Percentiles rank a stretch among this genome's conserved stretches.
These are phyloP conservation scores for Melanerpes formicivorus DNA, from an alignment of 2,113 vertebrate genomes.

Conservation along the genomic window DNA sequence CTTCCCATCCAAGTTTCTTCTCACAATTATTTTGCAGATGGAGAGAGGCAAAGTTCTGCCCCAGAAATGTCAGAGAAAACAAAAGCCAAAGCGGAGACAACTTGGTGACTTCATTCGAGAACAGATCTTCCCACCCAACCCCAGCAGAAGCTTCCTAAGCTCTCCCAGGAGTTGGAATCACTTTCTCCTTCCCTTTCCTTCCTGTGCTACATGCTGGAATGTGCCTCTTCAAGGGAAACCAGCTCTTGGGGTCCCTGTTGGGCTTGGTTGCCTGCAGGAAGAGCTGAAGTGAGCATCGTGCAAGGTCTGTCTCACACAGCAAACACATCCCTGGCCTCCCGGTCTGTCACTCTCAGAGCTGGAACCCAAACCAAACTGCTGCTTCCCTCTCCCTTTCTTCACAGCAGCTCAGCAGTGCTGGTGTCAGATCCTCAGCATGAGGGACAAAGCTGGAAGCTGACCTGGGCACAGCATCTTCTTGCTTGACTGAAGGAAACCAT, in stretches of 20 bases:
- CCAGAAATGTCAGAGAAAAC: background rate
- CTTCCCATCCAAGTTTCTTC: background rate
- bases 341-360: background rate
- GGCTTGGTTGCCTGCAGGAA: background rate
- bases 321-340: background rate
- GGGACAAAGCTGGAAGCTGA: background rate
- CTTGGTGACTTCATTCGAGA: background rate
- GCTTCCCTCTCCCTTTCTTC: background rate
- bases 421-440: fast-evolving
- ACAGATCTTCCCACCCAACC: background rate
- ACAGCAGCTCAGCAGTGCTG: fast-evolving
- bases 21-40: background rate
- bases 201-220: background rate
- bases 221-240: background rate
- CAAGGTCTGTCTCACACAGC: background rate
- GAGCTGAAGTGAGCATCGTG: background rate
- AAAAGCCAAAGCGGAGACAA: background rate
- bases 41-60: background rate
- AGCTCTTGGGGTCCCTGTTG: background rate
- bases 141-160: slow-evolving; percentile 9
- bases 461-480: background rate
- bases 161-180: background rate
- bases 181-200: background rate
- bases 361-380: background rate
- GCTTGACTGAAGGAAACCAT: background rate